Evolutionary conservation across 2,113 vertebrate species (phyloP).

Genomic region (Microtus richardsoni): DNA sequence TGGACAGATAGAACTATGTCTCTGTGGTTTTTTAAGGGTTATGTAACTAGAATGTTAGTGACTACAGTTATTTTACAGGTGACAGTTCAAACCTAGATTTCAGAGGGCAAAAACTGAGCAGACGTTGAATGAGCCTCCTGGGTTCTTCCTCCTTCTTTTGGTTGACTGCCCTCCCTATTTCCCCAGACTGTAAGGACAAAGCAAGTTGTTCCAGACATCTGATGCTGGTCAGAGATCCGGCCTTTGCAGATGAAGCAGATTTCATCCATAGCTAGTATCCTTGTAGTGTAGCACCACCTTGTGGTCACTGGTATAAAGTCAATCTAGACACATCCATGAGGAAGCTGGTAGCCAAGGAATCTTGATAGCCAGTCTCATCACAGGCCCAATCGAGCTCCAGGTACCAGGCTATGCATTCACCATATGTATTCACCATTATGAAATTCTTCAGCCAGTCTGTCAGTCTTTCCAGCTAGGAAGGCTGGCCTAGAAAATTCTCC

Average conservation of each 20-base stretch:
- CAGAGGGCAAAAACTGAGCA: not conserved
- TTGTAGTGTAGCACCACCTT: conserved; percentile 72
- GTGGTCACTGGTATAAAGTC: conserved; percentile 49
- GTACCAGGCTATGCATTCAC: not conserved
- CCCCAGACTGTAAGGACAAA: conserved; percentile 25
- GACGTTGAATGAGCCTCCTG: not conserved
- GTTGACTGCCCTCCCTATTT: not conserved
- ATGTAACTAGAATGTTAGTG: conserved; percentile 19
- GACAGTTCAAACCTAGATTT: not conserved
- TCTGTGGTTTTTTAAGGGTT: conserved; percentile 44
- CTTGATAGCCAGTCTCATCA: not conserved
- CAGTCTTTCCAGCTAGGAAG: not conserved
- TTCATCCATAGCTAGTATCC: not conserved
- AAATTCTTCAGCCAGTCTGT: not conserved
- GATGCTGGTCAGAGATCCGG: not conserved
- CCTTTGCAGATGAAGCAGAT: not conserved
- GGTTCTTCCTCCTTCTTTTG: not conserved
- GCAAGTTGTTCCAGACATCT: not conserved
- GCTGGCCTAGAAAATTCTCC: not conserved
- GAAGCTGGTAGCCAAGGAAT: not conserved
- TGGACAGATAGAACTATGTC: not conserved
- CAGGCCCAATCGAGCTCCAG: not conserved
- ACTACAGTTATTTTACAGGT: conserved; percentile 34
- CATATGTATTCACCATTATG: not conserved
- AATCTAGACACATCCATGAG: not conserved